These are phyloP conservation scores for Zaprionus ghesquierei DNA, from an alignment of 1,140 invertebrate genomes.

Conservation along the genomic window DNA sequence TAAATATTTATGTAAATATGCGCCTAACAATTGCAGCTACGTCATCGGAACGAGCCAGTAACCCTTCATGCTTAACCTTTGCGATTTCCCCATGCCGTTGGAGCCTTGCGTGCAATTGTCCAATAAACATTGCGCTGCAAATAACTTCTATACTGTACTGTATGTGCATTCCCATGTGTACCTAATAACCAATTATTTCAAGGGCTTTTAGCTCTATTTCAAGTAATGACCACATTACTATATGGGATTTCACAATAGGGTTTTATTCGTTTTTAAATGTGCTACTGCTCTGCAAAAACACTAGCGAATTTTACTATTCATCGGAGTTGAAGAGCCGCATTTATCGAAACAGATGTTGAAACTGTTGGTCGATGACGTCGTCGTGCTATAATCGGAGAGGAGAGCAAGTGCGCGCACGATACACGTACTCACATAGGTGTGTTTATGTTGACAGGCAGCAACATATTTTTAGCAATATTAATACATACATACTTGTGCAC, in stretches of 20 bases:
- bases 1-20: background rate
- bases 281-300: background rate
- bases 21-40: background rate
- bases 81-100: background rate
- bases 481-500: slow-evolving; percentile 9
- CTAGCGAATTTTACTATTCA: background rate
- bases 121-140: background rate
- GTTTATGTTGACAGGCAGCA: slow-evolving; percentile 27
- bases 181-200: background rate
- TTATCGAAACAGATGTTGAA: slow-evolving; percentile 62
- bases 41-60: background rate
- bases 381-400: slow-evolving; percentile 54
- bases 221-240: background rate
- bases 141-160: background rate
- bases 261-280: background rate
- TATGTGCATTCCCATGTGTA: background rate
- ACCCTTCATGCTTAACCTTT: background rate
- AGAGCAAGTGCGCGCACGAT: slow-evolving; percentile 10
- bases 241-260: background rate
- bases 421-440: slow-evolving; percentile 21
- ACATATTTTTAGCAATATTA: slow-evolving; percentile 42
- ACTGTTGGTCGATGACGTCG: slow-evolving; percentile 56
- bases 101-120: background rate
- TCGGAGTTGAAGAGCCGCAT: background rate
- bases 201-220: background rate